Evolutionary conservation across 2,113 vertebrate species (phyloP).

Genomic region (Eira barbara): DNA sequence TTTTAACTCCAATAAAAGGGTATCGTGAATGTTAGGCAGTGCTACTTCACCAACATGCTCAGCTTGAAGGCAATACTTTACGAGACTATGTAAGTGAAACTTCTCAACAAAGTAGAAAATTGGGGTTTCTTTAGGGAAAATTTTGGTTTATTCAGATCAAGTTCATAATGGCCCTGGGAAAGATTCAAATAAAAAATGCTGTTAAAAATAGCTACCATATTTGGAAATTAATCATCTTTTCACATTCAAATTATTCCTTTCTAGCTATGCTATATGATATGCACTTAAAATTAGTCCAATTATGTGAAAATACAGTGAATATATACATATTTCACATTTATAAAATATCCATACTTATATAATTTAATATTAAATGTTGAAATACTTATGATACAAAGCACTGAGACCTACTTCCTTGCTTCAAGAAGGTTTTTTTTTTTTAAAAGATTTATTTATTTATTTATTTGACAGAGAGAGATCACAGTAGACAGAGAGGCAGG

Average conservation of each 20-base stretch:
- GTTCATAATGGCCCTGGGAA: background rate
- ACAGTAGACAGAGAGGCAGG: too few relatives aligned
- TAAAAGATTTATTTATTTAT: too few relatives aligned
- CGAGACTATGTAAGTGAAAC: background rate
- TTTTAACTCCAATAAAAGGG: background rate
- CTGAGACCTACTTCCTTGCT: background rate
- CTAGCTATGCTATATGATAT: background rate
- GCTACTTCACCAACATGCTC: background rate
- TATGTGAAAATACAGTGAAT: background rate
- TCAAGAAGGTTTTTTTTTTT: background rate
- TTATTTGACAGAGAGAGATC: too few relatives aligned
- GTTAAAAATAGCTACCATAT: background rate
- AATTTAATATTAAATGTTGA: background rate
- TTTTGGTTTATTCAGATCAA: slow-evolving; percentile 28
- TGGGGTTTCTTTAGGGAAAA: background rate
- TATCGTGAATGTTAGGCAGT: background rate
- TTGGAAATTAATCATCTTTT: slow-evolving; percentile 25
- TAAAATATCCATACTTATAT: background rate
- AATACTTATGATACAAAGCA: background rate
- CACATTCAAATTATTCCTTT: background rate
- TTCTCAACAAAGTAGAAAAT: background rate
- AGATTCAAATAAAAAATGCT: background rate
- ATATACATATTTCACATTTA: background rate
- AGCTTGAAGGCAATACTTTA: background rate
- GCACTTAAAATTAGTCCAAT: background rate